Evolutionary conservation across 2,797 vertebrate species (phyloP), one percentile per base, ranked within the genome.

Genomic region (Microctenopoma stevenorrisi): DNA sequence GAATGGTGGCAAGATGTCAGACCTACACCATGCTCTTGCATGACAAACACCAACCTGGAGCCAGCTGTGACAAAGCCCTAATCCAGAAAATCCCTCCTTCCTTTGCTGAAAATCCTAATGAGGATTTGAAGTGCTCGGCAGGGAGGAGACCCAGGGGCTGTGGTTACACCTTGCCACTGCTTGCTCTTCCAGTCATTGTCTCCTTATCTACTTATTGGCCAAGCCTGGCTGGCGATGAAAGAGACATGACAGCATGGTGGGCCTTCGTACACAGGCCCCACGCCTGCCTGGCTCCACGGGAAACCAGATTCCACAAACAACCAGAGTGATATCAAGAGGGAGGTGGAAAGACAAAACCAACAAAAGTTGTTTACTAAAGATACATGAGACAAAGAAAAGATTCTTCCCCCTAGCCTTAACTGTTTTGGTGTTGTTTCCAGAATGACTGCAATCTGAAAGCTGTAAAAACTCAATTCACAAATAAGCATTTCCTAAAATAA

Each of bases 21-120:
- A 46, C 79, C 74, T 77, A 68, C 8, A 10, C 82, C 59, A 81
- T 82, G 79, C 86, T 92, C 88, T 83, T 91, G 92, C 93, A 94
- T 94, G 93, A 92, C 92, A 94, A 94, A 94, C 89, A 94, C 87
- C 85, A 89, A 94, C 91, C 87, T 91, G 88, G 88, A 92, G 91
- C 91, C 92, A 89, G 88, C 90, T 90, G 92, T 92, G 93, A 94
- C 91, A 93, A 90, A 89, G 84, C 74, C 87, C 89, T 95, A 95
- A 95, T 91, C 89, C 87, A 88, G 83, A 85, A 91, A 94, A 93
- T 88, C 92, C 90, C 91, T 90, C 85, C 86, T 72, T 75, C 93
- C 90, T 91, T 50, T 69, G 88, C 92, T 88, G 90, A 89, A 93
- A 94, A 93, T 92, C 94, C 93, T 93, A 94, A 93, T 90, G 88